These are phyloP conservation scores for Talpa occidentalis DNA, from an alignment of 2,113 vertebrate genomes.

Conservation along the genomic window DNA sequence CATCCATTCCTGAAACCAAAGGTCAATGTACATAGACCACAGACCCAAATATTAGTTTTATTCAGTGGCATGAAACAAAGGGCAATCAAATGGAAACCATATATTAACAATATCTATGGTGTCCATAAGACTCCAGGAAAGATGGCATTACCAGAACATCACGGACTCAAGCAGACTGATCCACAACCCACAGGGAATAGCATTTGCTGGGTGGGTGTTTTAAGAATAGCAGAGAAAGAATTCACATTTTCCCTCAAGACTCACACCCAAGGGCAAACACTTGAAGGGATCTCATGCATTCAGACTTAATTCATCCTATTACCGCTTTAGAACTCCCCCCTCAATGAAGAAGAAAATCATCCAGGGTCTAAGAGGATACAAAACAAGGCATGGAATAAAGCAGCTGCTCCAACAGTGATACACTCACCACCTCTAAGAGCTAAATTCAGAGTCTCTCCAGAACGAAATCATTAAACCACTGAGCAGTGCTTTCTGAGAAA, in stretches of 20 bases:
- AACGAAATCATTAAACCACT: neutral
- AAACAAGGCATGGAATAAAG: neutral
- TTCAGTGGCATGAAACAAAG: neutral
- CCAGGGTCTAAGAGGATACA: neutral
- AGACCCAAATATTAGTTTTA: neutral
- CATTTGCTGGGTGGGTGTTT: neutral
- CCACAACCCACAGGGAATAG: neutral
- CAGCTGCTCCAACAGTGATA: neutral
- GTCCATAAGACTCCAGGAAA: neutral
- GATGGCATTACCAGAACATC: neutral
- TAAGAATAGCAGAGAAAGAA: neutral
- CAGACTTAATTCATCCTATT: neutral
- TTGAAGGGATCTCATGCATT: neutral
- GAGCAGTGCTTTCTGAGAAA: neutral
- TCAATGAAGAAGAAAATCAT: neutral
- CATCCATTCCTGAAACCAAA: conserved; percentile 11
- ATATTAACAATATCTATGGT: neutral
- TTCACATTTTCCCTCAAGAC: neutral
- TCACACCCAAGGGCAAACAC: neutral
- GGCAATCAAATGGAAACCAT: neutral
- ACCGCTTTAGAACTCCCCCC: neutral
- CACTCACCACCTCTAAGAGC: neutral
- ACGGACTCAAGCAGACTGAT: neutral
- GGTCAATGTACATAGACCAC: neutral
- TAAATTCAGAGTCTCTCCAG: neutral